Base-by-base conservation (phyloP, 2,888 invertebrate species). In the Congeria kusceri region DNA sequence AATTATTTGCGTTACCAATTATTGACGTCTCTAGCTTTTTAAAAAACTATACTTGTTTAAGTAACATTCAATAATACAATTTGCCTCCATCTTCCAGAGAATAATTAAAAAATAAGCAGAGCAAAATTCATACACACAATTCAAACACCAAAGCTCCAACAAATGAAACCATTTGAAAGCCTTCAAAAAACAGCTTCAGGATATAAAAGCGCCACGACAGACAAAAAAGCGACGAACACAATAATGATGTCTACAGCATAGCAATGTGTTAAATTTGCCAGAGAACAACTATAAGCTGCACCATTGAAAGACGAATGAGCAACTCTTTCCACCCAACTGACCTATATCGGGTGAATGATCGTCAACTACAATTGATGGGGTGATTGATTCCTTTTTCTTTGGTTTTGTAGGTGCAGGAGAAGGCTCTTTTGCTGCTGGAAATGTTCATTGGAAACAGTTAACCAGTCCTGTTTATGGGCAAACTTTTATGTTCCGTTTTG, bases 341-440 rank as follows among this genome's bases (percentile, higher is more conserved):
- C 49, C 23, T 27, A 64, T 47, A 49, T 28, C 58, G 32, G 47
- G 25, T 44, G 46, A 44, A 27, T 84, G 86, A 57, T 86, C 86
- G 53, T 75, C 87, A 4, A 87, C 85, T 28, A 88, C 86, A 63
- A 89, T 88, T 62, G 86, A 59, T 11, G 88, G 88, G 9, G 87
- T 61, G 56, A 62, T 66, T 46, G 67, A 49, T 20, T 56, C 63
- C 58, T 71, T 74, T n/a, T 57, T 47, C 20, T 75, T 57, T 18
- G 75, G 61, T 61, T 70, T 59, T 58, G 74, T n/a, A 15, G 69
- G 76, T 53, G 23, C 44, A 32, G 63, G 32, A 23, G 70, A 70
- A 18, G 65, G 66, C 27, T 66, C 66, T 23, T 64, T 75, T 49
- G 23, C 29, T 23, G 18, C 28, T 11, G 39, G 4, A 39, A 39